Conservation (phyloP, 2,888 invertebrate species). For the Brachypalpus laphriformis region DNA sequence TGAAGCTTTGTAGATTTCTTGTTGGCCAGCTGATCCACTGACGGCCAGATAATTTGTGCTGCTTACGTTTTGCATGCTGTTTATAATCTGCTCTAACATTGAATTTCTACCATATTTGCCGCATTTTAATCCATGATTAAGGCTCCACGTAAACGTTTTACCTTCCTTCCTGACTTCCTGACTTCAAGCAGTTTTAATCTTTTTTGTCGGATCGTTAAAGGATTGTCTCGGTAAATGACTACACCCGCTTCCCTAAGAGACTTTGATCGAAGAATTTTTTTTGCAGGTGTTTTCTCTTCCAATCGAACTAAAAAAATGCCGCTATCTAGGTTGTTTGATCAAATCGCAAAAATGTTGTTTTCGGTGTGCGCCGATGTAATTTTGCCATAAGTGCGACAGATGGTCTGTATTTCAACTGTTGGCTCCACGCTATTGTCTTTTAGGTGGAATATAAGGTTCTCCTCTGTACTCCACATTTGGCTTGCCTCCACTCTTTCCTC, state of each 20-base stretch:
- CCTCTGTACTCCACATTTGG: not conserved
- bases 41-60: no score
- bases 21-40: no score
- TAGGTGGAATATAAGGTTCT: not conserved
- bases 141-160: not conserved
- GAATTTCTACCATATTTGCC: not conserved
- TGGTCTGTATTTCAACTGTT: not conserved
- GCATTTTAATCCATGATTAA: not conserved
- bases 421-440: not conserved
- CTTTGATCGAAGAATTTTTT: not conserved
- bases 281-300: not conserved
- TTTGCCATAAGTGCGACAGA: not conserved
- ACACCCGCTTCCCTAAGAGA: not conserved
- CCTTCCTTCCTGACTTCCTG: not conserved
- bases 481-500: not conserved
- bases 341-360: not conserved
- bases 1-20: no score
- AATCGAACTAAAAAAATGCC: not conserved
- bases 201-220: not conserved
- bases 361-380: not conserved
- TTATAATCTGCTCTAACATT: no score
- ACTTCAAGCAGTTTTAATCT: no score
- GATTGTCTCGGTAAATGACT: not conserved
- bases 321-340: not conserved
- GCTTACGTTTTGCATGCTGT: no score